Conservation (phyloP, 2,797 vertebrate genomes). For the Cynodonichthys magdalenae region DNA sequence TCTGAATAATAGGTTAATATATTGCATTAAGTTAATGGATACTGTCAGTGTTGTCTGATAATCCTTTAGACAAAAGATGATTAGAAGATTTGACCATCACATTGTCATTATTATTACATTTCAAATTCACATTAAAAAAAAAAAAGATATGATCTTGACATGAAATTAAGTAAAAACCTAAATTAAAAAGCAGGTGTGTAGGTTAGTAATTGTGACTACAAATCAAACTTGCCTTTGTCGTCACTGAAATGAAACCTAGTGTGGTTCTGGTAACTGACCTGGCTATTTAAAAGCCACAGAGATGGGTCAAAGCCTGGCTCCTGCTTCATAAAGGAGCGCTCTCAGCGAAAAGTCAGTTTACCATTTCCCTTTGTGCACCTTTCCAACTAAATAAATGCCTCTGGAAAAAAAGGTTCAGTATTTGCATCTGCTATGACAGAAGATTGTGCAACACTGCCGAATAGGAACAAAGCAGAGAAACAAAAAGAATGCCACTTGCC, state of each 20-base stretch:
- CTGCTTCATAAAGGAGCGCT: slow-evolving; percentile 51
- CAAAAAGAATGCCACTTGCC: slow-evolving; percentile 45
- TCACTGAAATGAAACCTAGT: slow-evolving; percentile 25
- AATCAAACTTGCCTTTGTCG: slow-evolving; percentile 36
- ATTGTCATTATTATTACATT: too few relatives aligned
- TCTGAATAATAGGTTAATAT: too few relatives aligned
- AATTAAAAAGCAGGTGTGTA: not conserved
- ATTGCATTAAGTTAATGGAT: too few relatives aligned
- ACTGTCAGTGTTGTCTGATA: too few relatives aligned
- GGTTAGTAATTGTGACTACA: slow-evolving; percentile 16
- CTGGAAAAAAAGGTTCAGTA: slow-evolving; percentile 42
- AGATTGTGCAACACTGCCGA: slow-evolving; percentile 45
- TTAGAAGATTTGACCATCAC: too few relatives aligned
- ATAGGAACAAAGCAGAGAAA: slow-evolving; percentile 55
- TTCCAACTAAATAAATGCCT: slow-evolving; percentile 46
- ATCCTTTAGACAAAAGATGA: too few relatives aligned
- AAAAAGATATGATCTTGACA: not conserved
- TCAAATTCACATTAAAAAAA: too few relatives aligned
- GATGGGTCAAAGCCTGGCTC: slow-evolving; percentile 41
- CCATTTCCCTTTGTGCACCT: slow-evolving; percentile 55
- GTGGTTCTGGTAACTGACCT: slow-evolving; percentile 25
- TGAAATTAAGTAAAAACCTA: not conserved
- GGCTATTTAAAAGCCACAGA: slow-evolving; percentile 14
- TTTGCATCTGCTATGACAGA: slow-evolving; percentile 49
- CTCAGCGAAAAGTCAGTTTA: slow-evolving; percentile 50